Evolutionary conservation across 2,113 vertebrate genomes (phyloP).

Genomic region (Malurus melanocephalus): DNA sequence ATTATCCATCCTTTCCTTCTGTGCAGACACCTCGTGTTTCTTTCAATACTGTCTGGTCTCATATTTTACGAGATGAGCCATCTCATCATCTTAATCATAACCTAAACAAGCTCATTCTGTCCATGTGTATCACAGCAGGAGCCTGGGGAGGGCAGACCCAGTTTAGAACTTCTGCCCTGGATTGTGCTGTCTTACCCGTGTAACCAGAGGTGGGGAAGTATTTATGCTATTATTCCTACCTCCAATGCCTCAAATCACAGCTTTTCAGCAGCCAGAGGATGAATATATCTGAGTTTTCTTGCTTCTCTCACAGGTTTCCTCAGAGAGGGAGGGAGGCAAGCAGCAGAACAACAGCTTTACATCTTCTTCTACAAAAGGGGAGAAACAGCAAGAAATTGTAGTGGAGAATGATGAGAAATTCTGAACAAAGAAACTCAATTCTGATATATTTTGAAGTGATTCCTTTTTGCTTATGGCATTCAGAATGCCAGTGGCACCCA

Average conservation of each 20-base stretch:
- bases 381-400: neutral
- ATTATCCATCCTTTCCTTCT: neutral
- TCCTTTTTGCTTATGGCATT: neutral
- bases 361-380: neutral
- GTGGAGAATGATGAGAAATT: neutral
- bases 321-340: neutral
- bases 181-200: neutral
- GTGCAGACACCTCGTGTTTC: neutral
- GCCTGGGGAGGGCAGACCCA: neutral
- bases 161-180: neutral
- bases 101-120: neutral
- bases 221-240: neutral
- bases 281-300: neutral
- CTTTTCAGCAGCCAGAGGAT: neutral
- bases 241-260: neutral
- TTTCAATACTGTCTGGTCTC: neutral
- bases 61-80: neutral
- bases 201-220: neutral
- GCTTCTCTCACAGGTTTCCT: neutral
- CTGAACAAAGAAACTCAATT: neutral
- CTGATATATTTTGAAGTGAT: neutral
- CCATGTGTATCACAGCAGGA: neutral
- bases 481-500: neutral
- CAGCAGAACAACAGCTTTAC: neutral
- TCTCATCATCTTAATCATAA: neutral